Evolutionary conservation across 1,140 invertebrate genomes (phyloP).

Genomic region (Drosophila lacertosa): DNA sequence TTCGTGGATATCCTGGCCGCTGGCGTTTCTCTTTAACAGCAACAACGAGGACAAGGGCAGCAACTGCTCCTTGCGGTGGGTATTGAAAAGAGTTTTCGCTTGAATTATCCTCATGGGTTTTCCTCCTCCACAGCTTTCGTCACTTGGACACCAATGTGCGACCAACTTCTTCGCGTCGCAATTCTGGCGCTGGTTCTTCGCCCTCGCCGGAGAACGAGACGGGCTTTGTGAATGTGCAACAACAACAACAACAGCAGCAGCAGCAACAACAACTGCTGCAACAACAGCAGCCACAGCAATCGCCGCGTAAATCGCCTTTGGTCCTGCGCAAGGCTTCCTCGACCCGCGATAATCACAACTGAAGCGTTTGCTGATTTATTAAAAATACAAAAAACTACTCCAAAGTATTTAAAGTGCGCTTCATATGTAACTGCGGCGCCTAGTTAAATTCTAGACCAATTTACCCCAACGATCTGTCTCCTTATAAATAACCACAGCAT

Average conservation of each 20-base stretch:
- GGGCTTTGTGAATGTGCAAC: constrained; percentile 54
- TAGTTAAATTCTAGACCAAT: constrained; percentile 74
- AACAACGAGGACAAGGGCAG: constrained; percentile 88
- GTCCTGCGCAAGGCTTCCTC: constrained; percentile 69
- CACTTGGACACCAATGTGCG: constrained; percentile 91
- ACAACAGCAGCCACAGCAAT: constrained; percentile 57
- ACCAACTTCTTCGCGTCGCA: constrained; percentile 84
- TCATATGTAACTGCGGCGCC: constrained; percentile 30
- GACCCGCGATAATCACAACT: constrained; percentile 58
- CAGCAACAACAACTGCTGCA: constrained; percentile 34
- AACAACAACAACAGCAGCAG: constrained; percentile 54
- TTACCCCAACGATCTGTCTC: constrained; percentile 41
- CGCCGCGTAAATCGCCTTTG: constrained; percentile 84
- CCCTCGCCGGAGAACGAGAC: constrained; percentile 87
- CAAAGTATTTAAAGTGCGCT: constrained; percentile 43
- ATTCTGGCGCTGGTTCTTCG: constrained; percentile 85
- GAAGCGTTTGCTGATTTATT: constrained; percentile 18
- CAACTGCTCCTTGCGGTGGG: constrained; percentile 92
- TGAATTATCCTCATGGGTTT: neutral
- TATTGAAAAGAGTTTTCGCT: too few relatives aligned
- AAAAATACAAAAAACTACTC: constrained; percentile 12
- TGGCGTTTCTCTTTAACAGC: constrained; percentile 91
- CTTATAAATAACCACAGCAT: neutral
- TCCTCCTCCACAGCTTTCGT: constrained; percentile 87
- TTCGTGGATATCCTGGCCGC: constrained; percentile 95